Evolutionary conservation across 23 tunicate species (phyloP).

Genomic region (Styela clava): DNA sequence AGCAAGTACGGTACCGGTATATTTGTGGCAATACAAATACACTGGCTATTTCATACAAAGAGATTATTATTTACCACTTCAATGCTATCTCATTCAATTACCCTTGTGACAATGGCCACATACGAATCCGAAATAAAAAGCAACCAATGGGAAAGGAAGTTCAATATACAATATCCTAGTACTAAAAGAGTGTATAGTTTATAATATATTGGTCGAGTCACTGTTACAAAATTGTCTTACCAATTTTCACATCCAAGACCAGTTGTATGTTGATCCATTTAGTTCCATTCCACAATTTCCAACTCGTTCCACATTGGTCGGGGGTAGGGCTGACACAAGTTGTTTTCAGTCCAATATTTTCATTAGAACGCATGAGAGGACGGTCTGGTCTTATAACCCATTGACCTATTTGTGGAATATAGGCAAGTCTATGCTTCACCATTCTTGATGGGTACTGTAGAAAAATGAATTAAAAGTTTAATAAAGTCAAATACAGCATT

Average conservation of each 20-base stretch:
- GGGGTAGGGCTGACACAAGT: slow-evolving; percentile 15
- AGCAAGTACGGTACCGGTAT: no score
- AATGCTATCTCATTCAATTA: no score
- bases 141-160: no score
- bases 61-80: no score
- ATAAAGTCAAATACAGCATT: no score
- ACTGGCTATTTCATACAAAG: no score
- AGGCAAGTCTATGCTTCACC: slow-evolving; percentile 7
- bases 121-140: no score
- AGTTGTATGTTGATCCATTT: slow-evolving; percentile 11
- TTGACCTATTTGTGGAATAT: slow-evolving; percentile 13
- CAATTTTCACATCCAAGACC: not conserved
- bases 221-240: slow-evolving; percentile 1
- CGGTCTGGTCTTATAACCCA: slow-evolving; percentile 14
- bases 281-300: slow-evolving; percentile 27
- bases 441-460: slow-evolving; percentile 12
- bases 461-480: not conserved
- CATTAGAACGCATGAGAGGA: not conserved
- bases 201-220: no score
- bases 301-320: slow-evolving; percentile 5
- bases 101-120: no score
- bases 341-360: slow-evolving; percentile 10
- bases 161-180: no score
- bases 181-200: no score
- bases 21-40: no score